These are phyloP conservation scores for Grus americana DNA, from an alignment of 2,113 vertebrate genomes.

Conservation along the genomic window DNA sequence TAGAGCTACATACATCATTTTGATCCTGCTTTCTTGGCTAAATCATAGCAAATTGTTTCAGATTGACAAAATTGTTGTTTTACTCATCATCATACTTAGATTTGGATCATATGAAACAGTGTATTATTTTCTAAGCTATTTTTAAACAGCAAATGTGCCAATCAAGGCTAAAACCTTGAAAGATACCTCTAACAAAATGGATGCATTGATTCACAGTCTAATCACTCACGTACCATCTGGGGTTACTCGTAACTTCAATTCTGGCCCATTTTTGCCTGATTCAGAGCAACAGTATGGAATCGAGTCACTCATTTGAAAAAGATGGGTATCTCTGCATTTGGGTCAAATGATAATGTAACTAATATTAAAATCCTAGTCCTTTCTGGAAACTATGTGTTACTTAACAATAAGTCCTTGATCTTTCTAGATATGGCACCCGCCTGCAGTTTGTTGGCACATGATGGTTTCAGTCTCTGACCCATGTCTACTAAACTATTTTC, in stretches of 20 bases:
- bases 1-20: background rate
- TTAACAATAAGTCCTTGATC: background rate
- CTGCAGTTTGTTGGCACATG: background rate
- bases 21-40: background rate
- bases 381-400: background rate
- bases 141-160: background rate
- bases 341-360: background rate
- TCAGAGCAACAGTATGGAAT: background rate
- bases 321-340: background rate
- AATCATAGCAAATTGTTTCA: background rate
- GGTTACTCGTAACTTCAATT: background rate
- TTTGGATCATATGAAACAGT: background rate
- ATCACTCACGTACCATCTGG: background rate
- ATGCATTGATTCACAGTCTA: background rate
- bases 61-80: background rate
- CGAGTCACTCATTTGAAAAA: background rate
- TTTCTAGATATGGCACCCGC: background rate
- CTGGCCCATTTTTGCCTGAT: background rate
- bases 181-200: background rate
- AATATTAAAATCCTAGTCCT: background rate
- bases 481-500: background rate
- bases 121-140: background rate
- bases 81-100: background rate
- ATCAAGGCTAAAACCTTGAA: background rate
- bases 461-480: background rate